Conservation (phyloP, 2,797 vertebrate species). For the Malacoctenus gilli region DNA sequence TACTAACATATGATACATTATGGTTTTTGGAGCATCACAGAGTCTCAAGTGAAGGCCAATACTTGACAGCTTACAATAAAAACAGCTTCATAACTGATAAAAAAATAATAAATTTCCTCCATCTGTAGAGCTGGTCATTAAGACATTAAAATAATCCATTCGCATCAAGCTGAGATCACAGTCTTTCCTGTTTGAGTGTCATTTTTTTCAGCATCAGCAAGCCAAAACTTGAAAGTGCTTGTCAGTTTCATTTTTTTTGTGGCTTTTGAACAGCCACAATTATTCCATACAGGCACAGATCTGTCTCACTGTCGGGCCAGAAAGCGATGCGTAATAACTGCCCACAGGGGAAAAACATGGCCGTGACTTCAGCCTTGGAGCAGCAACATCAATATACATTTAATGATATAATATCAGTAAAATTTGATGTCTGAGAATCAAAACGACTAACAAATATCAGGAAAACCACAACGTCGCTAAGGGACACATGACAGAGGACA, state of each 20-base stretch:
- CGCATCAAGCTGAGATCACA: slow-evolving; percentile 11
- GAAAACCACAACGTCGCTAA: not conserved
- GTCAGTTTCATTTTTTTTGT: slow-evolving; percentile 13
- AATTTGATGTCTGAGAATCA: not conserved
- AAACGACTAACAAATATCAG: slow-evolving; percentile 8
- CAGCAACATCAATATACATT: slow-evolving; percentile 5
- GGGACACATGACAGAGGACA: not conserved
- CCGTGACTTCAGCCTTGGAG: slow-evolving; percentile 2
- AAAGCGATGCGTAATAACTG: slow-evolving; percentile 1
- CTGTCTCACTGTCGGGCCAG: slow-evolving; percentile 9
- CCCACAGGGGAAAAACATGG: not conserved
- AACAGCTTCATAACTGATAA: not conserved
- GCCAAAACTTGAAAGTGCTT: slow-evolving; percentile 6
- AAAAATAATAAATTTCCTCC: too few relatives aligned
- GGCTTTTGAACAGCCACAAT: slow-evolving; percentile 5
- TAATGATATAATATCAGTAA: not conserved
- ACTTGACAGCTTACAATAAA: not conserved
- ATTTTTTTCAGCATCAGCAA: slow-evolving; percentile 15
- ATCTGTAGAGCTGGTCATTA: too few relatives aligned
- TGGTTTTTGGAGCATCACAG: slow-evolving; percentile 3
- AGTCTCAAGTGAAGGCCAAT: not conserved
- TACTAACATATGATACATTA: not conserved
- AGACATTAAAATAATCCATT: not conserved
- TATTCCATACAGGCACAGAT: not conserved
- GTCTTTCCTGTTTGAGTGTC: slow-evolving; percentile 4